phyloP scores from a whole-genome alignment of 2,888 invertebrate genomes.

The Baronia brevicornis region DNA sequence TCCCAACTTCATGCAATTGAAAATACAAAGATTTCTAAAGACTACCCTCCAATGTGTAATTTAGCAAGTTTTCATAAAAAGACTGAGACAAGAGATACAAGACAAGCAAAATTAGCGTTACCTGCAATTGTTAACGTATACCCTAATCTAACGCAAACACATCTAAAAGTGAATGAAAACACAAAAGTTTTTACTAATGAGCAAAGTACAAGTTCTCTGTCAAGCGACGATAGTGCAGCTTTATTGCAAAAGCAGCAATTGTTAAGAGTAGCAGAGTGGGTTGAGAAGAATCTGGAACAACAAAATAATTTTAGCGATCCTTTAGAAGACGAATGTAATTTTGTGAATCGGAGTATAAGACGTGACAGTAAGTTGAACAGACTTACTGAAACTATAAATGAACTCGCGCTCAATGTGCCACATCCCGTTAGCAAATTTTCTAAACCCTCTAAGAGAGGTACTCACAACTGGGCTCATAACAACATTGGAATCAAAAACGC shows the following conservation, averaged over 20 bases:
- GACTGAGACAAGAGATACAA: constrained; percentile 24
- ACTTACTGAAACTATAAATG: constrained; percentile 60
- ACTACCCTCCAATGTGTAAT: constrained; percentile 48
- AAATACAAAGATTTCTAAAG: constrained; percentile 67
- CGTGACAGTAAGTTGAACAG: constrained; percentile 54
- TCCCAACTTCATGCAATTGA: constrained; percentile 63
- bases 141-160: constrained; percentile 65
- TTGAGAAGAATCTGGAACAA: constrained; percentile 78
- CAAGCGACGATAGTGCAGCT: constrained; percentile 72
- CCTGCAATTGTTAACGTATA: constrained; percentile 65
- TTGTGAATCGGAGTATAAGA: constrained; percentile 40
- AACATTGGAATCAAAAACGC: constrained; percentile 26
- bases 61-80: constrained; percentile 41
- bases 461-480: constrained; percentile 47
- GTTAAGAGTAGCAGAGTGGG: constrained; percentile 85
- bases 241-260: constrained; percentile 78
- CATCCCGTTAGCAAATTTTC: constrained; percentile 68
- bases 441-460: constrained; percentile 44
- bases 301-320: constrained; percentile 64
- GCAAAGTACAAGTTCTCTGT: constrained; percentile 68
- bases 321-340: constrained; percentile 55
- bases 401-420: constrained; percentile 66
- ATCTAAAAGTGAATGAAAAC: constrained; percentile 62
- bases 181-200: constrained; percentile 66
- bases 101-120: constrained; percentile 35